A percentile compares a stretch with the other conserved stretches of the same genome.
Conservation (phyloP, 2,888 invertebrate genomes). For the Troides oblongomaculatus region DNA sequence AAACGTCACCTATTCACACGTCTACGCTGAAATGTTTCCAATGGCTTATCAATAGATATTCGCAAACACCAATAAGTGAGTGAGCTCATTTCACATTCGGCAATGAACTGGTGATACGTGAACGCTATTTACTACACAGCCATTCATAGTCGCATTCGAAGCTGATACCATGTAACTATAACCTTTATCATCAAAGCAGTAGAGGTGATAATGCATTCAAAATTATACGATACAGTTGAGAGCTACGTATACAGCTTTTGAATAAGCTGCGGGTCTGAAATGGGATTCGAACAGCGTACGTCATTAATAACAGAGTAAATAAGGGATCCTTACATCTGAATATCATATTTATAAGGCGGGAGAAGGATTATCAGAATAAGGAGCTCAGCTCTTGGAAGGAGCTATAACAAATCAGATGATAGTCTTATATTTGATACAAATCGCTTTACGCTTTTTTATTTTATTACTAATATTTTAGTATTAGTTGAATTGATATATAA, state of each 20-base stretch:
- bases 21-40: constrained; percentile 3
- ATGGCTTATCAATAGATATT: constrained; percentile 14
- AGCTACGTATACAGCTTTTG: not conserved
- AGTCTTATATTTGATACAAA: no score
- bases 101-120: constrained; percentile 15
- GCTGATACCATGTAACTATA: not conserved
- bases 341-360: no score
- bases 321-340: no score
- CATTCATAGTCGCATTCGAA: not conserved
- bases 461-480: no score
- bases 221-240: not conserved
- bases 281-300: not conserved
- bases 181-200: not conserved
- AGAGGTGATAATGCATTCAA: not conserved
- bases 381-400: no score
- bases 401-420: no score
- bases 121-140: constrained; percentile 5
- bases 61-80: constrained; percentile 13
- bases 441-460: no score
- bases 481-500: no score
- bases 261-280: not conserved
- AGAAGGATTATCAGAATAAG: no score
- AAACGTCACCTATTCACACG: not conserved
- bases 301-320: not conserved
- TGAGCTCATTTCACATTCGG: constrained; percentile 12